Evolutionary conservation across 1,140 invertebrate species (phyloP).

Genomic region (Listronotus bonariensis): DNA sequence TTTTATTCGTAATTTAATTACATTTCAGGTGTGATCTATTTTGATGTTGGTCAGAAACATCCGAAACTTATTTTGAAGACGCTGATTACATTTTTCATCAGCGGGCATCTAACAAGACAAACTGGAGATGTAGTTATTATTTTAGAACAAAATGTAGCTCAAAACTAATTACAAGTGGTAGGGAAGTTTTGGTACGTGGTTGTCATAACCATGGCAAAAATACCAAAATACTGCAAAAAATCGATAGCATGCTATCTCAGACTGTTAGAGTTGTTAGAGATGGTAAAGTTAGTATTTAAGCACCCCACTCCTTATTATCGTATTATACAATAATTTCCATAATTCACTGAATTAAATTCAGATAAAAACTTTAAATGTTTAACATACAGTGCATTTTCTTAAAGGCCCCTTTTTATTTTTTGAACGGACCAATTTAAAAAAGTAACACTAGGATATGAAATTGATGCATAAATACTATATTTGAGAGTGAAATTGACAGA

Average conservation of each 20-base stretch:
- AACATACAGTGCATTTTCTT: no score
- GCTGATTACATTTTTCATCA: slow-evolving; percentile 31
- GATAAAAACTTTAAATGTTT: no score
- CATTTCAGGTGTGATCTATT: slow-evolving; percentile 38
- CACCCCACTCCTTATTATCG: no score
- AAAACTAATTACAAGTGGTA: slow-evolving; percentile 30
- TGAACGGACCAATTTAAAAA: no score
- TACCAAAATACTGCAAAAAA: background rate
- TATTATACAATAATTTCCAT: no score
- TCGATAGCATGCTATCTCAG: slow-evolving; percentile 12
- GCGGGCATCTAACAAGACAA: slow-evolving; percentile 21
- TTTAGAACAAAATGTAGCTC: slow-evolving; percentile 34
- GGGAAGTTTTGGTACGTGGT: slow-evolving; percentile 18
- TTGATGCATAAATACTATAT: no score
- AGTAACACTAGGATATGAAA: no score
- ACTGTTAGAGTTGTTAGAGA: slow-evolving; percentile 8
- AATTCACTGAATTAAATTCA: no score
- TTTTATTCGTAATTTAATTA: background rate
- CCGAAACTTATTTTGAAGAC: slow-evolving; percentile 38
- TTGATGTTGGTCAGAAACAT: slow-evolving; percentile 35
- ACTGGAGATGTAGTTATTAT: slow-evolving; percentile 36
- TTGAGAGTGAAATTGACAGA: no score
- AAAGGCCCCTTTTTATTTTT: no score
- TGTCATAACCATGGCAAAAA: slow-evolving; percentile 28
- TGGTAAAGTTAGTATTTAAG: no score